Conservation (phyloP, 2,113 vertebrate species). For the Acinonyx jubatus region DNA sequence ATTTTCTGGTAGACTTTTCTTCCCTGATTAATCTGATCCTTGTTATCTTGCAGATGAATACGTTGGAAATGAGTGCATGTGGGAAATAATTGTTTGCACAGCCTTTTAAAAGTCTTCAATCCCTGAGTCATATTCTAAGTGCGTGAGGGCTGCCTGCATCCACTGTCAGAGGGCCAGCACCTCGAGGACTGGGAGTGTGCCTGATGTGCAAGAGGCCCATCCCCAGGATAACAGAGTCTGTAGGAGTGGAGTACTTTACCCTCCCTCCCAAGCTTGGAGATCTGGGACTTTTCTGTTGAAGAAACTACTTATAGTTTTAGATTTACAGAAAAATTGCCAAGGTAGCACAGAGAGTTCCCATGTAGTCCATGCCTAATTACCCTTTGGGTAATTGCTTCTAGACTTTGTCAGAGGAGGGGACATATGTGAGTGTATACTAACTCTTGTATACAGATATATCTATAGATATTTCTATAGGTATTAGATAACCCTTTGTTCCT, state of each 20-base stretch:
- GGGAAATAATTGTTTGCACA: neutral
- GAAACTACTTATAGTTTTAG: neutral
- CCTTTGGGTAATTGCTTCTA: neutral
- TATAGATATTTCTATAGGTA: neutral
- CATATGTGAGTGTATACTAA: neutral
- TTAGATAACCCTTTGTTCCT: neutral
- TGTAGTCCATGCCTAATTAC: neutral
- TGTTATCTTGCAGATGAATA: neutral
- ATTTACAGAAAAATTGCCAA: neutral
- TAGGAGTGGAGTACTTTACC: neutral
- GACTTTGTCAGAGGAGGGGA: neutral
- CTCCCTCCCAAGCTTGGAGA: neutral
- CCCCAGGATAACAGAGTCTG: neutral
- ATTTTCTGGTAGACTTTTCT: constrained; percentile 14
- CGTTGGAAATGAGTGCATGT: neutral
- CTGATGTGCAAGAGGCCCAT: neutral
- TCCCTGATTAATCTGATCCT: neutral
- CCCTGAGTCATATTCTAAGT: neutral
- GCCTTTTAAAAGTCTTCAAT: neutral
- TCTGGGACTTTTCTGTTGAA: neutral
- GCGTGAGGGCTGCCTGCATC: neutral
- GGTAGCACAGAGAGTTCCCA: neutral
- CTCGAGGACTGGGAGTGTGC: neutral
- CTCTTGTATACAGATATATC: neutral
- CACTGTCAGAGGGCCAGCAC: neutral